A percentile compares a stretch with the other conserved stretches of the same genome.
These are phyloP conservation scores for Stegophylla sp. DNA, from an alignment of 2,888 invertebrate genomes.

Conservation along the genomic window DNA sequence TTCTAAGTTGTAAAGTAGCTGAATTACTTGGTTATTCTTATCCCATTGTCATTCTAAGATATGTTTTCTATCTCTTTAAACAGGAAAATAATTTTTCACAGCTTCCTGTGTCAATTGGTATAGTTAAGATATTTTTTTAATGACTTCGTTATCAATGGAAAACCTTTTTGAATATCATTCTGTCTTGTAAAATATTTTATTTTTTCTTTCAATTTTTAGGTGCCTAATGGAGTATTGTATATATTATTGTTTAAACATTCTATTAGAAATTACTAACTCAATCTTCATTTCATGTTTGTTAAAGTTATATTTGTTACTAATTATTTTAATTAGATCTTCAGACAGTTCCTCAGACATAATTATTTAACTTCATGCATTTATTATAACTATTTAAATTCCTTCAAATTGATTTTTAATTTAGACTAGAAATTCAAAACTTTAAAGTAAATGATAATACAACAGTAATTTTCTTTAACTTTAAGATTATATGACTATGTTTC, in stretches of 20 bases:
- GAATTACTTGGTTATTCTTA: neutral
- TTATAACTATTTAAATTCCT: slow-evolving; percentile 1
- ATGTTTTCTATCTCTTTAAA: neutral
- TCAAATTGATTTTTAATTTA: slow-evolving; percentile 1
- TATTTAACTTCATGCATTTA: slow-evolving; percentile 5
- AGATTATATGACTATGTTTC: slow-evolving; percentile 8
- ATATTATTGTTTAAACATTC: neutral
- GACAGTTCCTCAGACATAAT: neutral
- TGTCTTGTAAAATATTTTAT: neutral
- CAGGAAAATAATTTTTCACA: neutral
- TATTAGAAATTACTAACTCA: too few relatives aligned
- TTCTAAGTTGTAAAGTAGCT: neutral
- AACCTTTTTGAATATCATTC: slow-evolving; percentile 1
- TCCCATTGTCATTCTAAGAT: neutral
- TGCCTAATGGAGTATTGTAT: neutral
- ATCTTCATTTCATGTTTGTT: too few relatives aligned
- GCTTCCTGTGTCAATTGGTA: neutral
- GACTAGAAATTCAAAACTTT: neutral
- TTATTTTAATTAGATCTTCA: slow-evolving; percentile 5
- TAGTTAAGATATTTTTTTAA: slow-evolving; percentile 12
- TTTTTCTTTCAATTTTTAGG: neutral
- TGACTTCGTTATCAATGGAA: slow-evolving; percentile 2
- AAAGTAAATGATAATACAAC: too few relatives aligned
- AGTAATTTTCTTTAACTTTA: neutral
- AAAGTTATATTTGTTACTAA: neutral